Conservation (phyloP, 2,113 vertebrate genomes). For the Zosterops hypoxanthus region DNA sequence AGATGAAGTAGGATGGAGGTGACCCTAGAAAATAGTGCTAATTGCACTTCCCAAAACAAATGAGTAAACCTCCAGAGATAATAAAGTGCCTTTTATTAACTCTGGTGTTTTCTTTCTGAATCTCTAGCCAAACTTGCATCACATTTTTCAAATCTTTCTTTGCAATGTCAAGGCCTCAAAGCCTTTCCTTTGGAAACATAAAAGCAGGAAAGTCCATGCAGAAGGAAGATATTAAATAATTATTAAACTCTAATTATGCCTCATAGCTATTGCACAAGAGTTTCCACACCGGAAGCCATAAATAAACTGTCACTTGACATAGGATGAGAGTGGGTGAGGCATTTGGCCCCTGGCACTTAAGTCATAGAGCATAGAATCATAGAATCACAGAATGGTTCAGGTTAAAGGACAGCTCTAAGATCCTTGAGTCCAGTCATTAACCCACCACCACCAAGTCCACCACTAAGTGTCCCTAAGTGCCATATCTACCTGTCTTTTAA, state of each 20-base stretch:
- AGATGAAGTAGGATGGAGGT: background rate
- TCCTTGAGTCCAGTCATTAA: background rate
- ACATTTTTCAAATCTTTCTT: background rate
- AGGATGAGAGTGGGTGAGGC: background rate
- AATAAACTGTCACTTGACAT: background rate
- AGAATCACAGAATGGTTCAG: background rate
- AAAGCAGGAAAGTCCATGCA: background rate
- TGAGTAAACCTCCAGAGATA: background rate
- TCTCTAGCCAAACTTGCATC: background rate
- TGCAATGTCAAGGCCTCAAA: background rate
- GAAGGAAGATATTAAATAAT: background rate
- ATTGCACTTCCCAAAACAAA: background rate
- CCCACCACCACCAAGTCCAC: background rate
- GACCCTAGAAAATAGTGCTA: background rate
- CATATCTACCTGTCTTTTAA: background rate
- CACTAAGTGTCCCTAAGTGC: background rate
- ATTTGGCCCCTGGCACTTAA: background rate
- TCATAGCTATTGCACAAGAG: slow-evolving; percentile 2
- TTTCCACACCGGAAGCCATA: background rate
- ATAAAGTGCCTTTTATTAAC: background rate
- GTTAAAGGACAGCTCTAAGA: background rate
- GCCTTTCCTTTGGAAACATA: background rate
- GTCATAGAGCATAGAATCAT: background rate
- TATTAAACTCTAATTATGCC: slow-evolving; percentile 5
- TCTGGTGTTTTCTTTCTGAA: background rate